A percentile compares a stretch with the other conserved stretches of the same genome.
phyloP scores from a whole-genome alignment of 2,888 invertebrate species.

The Rapana venosa region DNA sequence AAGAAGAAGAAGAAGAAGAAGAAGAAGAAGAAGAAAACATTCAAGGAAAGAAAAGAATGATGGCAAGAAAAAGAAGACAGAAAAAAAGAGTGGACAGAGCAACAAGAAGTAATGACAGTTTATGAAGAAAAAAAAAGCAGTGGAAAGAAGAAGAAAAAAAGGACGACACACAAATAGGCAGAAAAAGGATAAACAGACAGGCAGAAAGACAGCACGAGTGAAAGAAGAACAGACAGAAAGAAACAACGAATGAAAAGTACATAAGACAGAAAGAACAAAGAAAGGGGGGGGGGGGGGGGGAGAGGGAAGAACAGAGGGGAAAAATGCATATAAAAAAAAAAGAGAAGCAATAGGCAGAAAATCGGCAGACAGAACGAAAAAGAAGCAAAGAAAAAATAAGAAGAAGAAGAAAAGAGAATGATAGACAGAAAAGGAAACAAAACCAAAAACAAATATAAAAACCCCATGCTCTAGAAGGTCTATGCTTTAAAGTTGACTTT shows the following conservation, averaged over 20 bases:
- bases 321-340: not conserved
- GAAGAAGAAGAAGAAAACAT: too few relatives aligned
- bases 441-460: too few relatives aligned
- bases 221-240: not conserved
- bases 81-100: too few relatives aligned
- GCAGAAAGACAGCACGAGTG: not conserved
- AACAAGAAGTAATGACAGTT: too few relatives aligned
- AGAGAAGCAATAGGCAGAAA: not conserved
- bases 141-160: too few relatives aligned
- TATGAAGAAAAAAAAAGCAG: too few relatives aligned
- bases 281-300: not conserved
- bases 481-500: too few relatives aligned
- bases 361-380: not conserved
- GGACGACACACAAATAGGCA: not conserved
- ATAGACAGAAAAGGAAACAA: not conserved
- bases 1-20: too few relatives aligned
- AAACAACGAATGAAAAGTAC: not conserved
- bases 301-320: not conserved
- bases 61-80: too few relatives aligned
- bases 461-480: too few relatives aligned
- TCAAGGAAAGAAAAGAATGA: too few relatives aligned
- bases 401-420: not conserved
- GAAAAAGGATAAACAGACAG: not conserved
- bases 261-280: not conserved
- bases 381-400: not conserved